Evolutionary conservation across 2,797 vertebrate genomes (phyloP).

Genomic region (Lacerta bilineata): DNA sequence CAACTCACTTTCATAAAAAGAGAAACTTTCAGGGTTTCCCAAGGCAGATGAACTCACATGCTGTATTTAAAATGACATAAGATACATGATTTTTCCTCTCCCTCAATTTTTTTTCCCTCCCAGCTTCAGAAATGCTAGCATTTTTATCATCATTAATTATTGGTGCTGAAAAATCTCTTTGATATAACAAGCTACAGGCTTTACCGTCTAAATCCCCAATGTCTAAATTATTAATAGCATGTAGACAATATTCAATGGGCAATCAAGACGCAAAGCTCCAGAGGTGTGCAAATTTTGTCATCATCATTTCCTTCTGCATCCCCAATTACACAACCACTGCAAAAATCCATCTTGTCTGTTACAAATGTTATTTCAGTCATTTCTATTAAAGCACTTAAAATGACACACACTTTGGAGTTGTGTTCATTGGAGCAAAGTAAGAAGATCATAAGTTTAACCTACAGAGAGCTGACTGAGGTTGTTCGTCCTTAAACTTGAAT

Average conservation of each 20-base stretch:
- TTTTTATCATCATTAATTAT: slow-evolving; percentile 61
- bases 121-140: slow-evolving; percentile 18
- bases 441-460: slow-evolving; percentile 6
- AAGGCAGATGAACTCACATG: slow-evolving; percentile 36
- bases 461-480: slow-evolving; percentile 6
- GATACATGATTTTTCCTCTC: slow-evolving; percentile 40
- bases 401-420: slow-evolving; percentile 35
- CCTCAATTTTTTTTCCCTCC: slow-evolving; percentile 20
- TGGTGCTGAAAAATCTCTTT: slow-evolving; percentile 39
- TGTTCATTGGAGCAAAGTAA: slow-evolving; percentile 29
- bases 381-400: slow-evolving; percentile 37
- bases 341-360: background rate
- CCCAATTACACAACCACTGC: slow-evolving; percentile 4
- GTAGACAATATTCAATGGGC: slow-evolving; percentile 35
- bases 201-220: slow-evolving; percentile 17
- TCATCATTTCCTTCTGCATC: slow-evolving; percentile 1
- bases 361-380: background rate
- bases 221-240: slow-evolving; percentile 14
- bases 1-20: slow-evolving; percentile 35
- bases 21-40: slow-evolving; percentile 15
- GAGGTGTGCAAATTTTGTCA: slow-evolving; percentile 25
- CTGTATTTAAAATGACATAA: slow-evolving; percentile 44
- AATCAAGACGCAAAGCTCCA: background rate
- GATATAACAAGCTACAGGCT: slow-evolving; percentile 15
- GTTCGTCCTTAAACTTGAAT: slow-evolving; percentile 20